A percentile compares a stretch with the other conserved stretches of the same genome.
Conservation (phyloP, 2,888 invertebrate genomes). For the Aricia artaxerxes region DNA sequence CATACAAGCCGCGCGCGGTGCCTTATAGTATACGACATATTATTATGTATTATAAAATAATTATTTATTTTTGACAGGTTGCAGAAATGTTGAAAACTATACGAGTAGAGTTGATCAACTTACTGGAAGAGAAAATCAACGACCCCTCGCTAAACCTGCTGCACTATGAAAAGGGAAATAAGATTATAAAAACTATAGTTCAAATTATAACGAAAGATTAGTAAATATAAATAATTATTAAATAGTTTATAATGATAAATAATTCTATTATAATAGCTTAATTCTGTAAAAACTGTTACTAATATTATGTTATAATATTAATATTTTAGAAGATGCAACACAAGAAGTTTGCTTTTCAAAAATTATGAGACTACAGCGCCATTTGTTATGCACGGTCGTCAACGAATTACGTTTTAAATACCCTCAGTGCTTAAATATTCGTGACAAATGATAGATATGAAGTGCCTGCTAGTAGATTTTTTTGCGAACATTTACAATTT, state of each 20-base stretch:
- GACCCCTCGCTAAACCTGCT: conserved; percentile 88
- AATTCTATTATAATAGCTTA: background rate
- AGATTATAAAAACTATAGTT: conserved; percentile 88
- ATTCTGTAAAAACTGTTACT: background rate
- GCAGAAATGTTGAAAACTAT: conserved; percentile 91
- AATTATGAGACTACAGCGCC: too few species aligned
- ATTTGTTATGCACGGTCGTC: too few species aligned
- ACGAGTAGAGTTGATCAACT: conserved; percentile 85
- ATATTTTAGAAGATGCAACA: too few species aligned
- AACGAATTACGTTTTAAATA: too few species aligned
- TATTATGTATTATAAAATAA: too few species aligned
- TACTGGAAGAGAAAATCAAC: conserved; percentile 91
- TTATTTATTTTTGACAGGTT: conserved; percentile 70
- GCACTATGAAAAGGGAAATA: conserved; percentile 87
- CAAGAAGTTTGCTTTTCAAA: too few species aligned
- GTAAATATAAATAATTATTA: conserved; percentile 37
- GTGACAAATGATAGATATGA: too few species aligned
- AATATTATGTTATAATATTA: background rate
- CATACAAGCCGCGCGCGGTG: too few species aligned
- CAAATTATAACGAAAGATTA: conserved; percentile 83
- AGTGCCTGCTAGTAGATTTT: too few species aligned
- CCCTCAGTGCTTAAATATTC: too few species aligned
- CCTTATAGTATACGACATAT: too few species aligned
- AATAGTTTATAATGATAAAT: background rate
- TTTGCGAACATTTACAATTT: too few species aligned